Conservation (phyloP, 2,797 vertebrate species). For the Eulemur albifrons region DNA sequence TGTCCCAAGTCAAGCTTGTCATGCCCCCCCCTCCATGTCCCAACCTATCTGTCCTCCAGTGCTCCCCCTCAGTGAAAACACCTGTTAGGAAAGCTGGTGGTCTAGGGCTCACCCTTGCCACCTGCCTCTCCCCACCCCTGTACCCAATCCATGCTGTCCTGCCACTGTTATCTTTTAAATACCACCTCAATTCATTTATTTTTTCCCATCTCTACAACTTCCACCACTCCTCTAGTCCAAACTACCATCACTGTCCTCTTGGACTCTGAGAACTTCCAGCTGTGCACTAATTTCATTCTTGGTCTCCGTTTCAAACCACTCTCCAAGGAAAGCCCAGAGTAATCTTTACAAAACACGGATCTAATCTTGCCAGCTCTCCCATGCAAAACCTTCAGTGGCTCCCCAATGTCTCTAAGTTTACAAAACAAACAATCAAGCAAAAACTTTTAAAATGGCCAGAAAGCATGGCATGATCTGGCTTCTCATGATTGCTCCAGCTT, state of each 20-base stretch:
- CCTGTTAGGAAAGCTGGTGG: not conserved
- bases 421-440: not conserved
- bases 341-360: not conserved
- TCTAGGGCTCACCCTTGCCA: not conserved
- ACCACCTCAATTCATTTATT: not conserved
- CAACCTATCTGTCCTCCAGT: fast-evolving
- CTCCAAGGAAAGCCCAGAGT: not conserved
- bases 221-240: not conserved
- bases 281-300: not conserved
- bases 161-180: not conserved
- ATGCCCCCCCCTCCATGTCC: no score
- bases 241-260: not conserved
- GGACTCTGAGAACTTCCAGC: not conserved
- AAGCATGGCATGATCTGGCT: not conserved
- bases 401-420: not conserved
- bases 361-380: no score
- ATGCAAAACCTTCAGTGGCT: not conserved
- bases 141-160: not conserved
- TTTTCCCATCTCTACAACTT: not conserved
- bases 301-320: not conserved
- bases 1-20: no score
- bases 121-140: not conserved
- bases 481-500: not conserved
- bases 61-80: not conserved
- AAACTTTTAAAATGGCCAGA: not conserved